Evolutionary conservation across 2,888 invertebrate species (phyloP).

Genomic region (Dione vanillae): DNA sequence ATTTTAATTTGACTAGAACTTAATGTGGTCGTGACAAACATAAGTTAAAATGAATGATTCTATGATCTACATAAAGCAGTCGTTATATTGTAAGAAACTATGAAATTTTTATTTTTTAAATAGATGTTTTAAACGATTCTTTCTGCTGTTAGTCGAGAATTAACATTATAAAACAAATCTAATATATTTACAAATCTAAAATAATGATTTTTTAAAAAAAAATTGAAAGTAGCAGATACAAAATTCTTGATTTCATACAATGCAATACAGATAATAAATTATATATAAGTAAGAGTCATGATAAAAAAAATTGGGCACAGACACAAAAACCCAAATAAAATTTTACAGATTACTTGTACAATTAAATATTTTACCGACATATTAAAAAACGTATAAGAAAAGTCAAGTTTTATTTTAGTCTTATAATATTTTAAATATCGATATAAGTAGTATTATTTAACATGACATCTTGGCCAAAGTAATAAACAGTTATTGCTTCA

Average conservation of each 20-base stretch:
- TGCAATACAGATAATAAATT: not conserved
- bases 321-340: not conserved
- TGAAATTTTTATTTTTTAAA: not conserved
- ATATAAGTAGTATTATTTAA: not conserved
- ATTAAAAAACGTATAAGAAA: no score
- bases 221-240: not conserved
- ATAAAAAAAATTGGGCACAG: not conserved
- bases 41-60: constrained; percentile 23
- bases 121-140: constrained; percentile 4
- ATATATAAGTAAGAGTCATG: no score
- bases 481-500: not conserved
- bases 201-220: constrained; percentile 3
- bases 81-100: not conserved
- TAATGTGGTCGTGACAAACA: constrained; percentile 51
- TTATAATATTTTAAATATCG: not conserved
- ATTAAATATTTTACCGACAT: not conserved
- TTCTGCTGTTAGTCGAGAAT: constrained; percentile 3
- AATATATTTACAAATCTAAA: constrained; percentile 29
- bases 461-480: not conserved
- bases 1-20: constrained; percentile 72
- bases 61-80: constrained; percentile 29
- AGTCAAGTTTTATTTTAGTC: no score
- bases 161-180: constrained; percentile 15
- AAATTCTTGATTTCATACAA: not conserved
- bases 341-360: not conserved